phyloP scores from a whole-genome alignment of 2,797 vertebrate genomes.

The Spizella passerina region DNA sequence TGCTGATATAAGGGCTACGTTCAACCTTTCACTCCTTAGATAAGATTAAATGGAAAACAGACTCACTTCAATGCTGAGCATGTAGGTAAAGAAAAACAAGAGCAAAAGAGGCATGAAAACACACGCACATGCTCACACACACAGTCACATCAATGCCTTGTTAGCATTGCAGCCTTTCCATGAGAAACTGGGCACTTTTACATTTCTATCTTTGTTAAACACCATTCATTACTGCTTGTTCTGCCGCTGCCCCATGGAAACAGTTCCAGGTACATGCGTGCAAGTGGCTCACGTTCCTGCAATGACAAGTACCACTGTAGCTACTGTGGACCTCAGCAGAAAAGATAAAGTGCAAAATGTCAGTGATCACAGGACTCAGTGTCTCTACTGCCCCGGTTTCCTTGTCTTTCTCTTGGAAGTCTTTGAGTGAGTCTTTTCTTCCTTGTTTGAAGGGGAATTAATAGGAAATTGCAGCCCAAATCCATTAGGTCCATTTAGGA shows the following conservation, averaged over 20 bases:
- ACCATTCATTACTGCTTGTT: background rate
- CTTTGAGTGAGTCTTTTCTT: constrained; percentile 65
- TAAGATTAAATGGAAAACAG: constrained; percentile 39
- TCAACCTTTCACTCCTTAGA: background rate
- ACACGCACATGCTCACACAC: background rate
- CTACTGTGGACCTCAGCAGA: constrained; percentile 35
- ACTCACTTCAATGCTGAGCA: constrained; percentile 26
- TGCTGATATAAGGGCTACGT: constrained; percentile 5
- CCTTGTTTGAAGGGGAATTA: constrained; percentile 69
- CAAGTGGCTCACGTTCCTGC: background rate
- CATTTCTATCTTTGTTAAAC: constrained; percentile 3
- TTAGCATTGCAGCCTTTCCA: constrained; percentile 16
- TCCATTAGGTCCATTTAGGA: constrained; percentile 87
- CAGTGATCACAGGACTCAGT: background rate
- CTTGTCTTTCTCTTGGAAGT: constrained; percentile 79
- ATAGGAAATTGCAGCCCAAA: constrained; percentile 83
- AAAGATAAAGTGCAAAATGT: constrained; percentile 60
- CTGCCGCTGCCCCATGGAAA: constrained; percentile 2
- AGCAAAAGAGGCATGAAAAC: constrained; percentile 13
- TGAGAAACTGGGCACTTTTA: constrained; percentile 27
- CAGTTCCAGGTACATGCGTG: background rate
- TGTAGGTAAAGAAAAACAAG: constrained; percentile 35
- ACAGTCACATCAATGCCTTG: background rate
- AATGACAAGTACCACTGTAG: constrained; percentile 5
- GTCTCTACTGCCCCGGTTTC: constrained; percentile 79